Evolutionary conservation across 2,888 invertebrate species (phyloP).

Genomic region (Andrena praecox): DNA sequence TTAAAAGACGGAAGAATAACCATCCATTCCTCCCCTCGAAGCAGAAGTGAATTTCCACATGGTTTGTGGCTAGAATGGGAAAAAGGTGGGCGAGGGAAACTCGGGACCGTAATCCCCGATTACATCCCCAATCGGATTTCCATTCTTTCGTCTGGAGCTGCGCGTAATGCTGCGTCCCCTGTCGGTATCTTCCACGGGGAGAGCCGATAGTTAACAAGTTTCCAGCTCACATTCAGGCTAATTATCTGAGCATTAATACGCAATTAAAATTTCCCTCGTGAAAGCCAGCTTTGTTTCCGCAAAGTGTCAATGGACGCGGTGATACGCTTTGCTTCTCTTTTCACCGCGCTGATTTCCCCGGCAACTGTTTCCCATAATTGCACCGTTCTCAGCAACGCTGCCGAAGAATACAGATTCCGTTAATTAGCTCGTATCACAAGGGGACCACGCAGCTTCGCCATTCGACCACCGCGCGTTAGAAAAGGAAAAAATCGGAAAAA

Average conservation of each 20-base stretch:
- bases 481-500: neutral
- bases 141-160: slow-evolving; percentile 43
- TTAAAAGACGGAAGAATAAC: slow-evolving; percentile 8
- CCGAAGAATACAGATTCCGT: neutral
- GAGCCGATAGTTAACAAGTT: slow-evolving; percentile 70
- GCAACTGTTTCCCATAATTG: slow-evolving; percentile 1
- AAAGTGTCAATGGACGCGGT: slow-evolving; percentile 11
- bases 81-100: slow-evolving; percentile 16
- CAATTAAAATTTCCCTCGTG: slow-evolving; percentile 70
- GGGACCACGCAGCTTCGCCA: neutral
- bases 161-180: slow-evolving; percentile 27
- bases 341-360: neutral
- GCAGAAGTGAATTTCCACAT: neutral
- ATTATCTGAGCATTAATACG: slow-evolving; percentile 72
- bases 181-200: slow-evolving; percentile 22
- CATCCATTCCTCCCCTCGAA: no score
- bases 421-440: neutral
- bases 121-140: slow-evolving; percentile 64
- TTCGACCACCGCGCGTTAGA: neutral
- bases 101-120: slow-evolving; percentile 35
- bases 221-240: slow-evolving; percentile 50
- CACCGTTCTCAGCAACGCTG: neutral
- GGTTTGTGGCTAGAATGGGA: neutral
- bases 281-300: slow-evolving; percentile 36
- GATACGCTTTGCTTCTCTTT: neutral